phyloP scores from a whole-genome alignment of 2,113 vertebrate species.

The Panurus biarmicus region DNA sequence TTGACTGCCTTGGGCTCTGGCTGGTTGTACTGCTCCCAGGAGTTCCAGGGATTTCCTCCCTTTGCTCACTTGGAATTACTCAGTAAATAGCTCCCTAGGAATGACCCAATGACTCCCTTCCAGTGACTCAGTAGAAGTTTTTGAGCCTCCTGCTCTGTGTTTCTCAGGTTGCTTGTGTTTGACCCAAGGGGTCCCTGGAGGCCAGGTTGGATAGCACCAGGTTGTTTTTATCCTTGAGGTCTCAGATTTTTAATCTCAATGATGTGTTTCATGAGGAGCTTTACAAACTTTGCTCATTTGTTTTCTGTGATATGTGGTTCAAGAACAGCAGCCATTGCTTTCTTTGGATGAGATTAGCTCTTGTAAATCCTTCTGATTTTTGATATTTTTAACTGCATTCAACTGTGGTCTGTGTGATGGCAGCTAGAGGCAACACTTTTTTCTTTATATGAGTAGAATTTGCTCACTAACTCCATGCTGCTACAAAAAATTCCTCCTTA shows the following conservation, averaged over 20 bases:
- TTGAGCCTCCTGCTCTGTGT: not conserved
- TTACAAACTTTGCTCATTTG: not conserved
- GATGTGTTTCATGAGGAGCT: not conserved
- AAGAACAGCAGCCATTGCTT: not conserved
- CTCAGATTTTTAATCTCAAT: not conserved
- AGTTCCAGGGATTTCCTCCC: not conserved
- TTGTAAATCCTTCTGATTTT: not conserved
- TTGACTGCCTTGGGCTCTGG: fast-evolving
- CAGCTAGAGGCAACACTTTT: not conserved
- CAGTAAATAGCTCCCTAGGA: not conserved
- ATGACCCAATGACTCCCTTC: too few species aligned
- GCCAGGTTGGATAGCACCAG: not conserved
- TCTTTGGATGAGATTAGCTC: not conserved
- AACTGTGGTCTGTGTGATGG: not conserved
- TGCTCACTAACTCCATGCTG: not conserved
- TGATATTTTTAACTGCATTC: not conserved
- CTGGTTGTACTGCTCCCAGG: not conserved
- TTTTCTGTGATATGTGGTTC: not conserved
- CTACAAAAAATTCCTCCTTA: not conserved
- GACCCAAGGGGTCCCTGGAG: not conserved
- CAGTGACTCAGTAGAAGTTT: not conserved
- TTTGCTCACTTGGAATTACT: not conserved
- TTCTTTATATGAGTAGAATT: not conserved
- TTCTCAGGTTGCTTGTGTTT: not conserved
- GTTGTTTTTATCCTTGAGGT: not conserved